Conservation (phyloP, 2,888 invertebrate species). For the Chydorus sphaericus region DNA sequence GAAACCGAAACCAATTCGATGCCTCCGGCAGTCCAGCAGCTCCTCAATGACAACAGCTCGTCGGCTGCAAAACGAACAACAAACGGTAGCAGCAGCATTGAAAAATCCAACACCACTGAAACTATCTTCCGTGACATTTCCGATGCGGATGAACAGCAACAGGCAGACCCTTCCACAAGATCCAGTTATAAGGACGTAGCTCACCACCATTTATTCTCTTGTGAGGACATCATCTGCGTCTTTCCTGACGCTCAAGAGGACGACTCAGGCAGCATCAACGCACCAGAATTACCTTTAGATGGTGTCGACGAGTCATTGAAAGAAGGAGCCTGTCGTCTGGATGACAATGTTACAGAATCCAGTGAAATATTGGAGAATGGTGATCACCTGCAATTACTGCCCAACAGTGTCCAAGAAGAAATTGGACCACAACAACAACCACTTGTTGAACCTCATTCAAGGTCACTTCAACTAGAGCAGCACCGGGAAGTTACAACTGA, state of each 20-base stretch:
- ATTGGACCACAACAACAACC: too few relatives aligned
- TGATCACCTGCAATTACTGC: too few relatives aligned
- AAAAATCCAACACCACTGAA: background rate
- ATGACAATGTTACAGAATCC: too few relatives aligned
- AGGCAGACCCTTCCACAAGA: too few relatives aligned
- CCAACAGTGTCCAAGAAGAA: too few relatives aligned
- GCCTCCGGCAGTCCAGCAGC: background rate
- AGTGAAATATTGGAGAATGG: too few relatives aligned
- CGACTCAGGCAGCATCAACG: background rate
- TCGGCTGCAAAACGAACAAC: background rate
- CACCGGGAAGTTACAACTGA: too few relatives aligned
- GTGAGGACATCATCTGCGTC: background rate
- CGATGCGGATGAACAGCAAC: background rate
- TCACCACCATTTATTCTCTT: background rate
- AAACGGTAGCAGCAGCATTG: background rate
- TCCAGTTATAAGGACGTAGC: slow-evolving; percentile 9
- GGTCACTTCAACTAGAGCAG: background rate
- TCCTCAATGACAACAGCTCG: background rate
- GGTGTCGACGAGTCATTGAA: too few relatives aligned
- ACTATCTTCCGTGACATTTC: background rate
- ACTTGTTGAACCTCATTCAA: background rate
- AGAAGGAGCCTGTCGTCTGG: too few relatives aligned
- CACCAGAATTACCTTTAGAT: background rate
- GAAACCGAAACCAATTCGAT: background rate
- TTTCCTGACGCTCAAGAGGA: background rate